Percentiles rank a stretch among this genome's conserved stretches.
Evolutionary conservation across 2,797 vertebrate species (phyloP).

Genomic region (Poeciliopsis turneri): DNA sequence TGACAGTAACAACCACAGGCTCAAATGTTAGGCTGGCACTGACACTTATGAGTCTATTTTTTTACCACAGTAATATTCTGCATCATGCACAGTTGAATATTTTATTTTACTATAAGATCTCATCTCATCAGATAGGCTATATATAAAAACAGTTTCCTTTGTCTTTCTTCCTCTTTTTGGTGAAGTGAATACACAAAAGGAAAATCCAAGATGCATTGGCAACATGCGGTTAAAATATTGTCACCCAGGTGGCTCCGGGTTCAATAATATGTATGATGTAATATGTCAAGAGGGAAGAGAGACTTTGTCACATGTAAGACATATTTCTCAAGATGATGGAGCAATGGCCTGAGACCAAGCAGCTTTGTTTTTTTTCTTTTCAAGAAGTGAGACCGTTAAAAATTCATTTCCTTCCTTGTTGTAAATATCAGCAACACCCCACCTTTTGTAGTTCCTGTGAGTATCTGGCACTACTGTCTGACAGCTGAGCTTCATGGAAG

Average conservation of each 20-base stretch:
- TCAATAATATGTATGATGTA: neutral
- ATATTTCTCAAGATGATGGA: conserved; percentile 3
- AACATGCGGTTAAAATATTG: neutral
- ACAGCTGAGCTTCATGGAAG: neutral
- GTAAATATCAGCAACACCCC: neutral
- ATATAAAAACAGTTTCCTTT: too few species aligned
- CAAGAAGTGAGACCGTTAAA: conserved; percentile 26
- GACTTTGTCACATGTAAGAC: neutral
- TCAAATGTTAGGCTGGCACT: neutral
- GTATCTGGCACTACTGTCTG: too few species aligned
- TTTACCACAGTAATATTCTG: neutral
- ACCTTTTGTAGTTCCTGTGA: conserved; percentile 20
- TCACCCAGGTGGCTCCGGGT: neutral
- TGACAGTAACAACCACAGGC: neutral
- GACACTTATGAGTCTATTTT: too few species aligned
- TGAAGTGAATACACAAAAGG: neutral
- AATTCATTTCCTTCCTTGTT: conserved; percentile 42
- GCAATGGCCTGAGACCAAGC: fast-evolving
- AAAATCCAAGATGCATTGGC: neutral
- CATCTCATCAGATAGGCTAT: neutral
- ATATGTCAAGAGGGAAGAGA: neutral
- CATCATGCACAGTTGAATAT: neutral
- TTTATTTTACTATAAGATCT: neutral
- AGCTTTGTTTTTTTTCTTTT: neutral
- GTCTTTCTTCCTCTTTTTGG: neutral